Percentiles rank a stretch among this genome's conserved stretches.
These are phyloP conservation scores for Clinocottus analis DNA, from an alignment of 2,113 vertebrate genomes.

Conservation along the genomic window DNA sequence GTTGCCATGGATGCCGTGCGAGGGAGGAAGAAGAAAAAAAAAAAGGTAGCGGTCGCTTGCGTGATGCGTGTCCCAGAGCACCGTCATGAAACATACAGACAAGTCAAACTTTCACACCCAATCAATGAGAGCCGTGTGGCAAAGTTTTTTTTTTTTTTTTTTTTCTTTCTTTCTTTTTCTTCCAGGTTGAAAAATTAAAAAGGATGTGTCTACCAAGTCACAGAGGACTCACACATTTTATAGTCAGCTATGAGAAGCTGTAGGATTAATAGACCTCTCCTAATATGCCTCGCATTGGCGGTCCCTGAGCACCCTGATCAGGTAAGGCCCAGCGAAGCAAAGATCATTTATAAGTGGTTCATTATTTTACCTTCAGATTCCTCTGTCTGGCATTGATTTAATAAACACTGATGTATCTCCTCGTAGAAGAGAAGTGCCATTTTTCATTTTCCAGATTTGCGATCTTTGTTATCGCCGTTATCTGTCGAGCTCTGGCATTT, in stretches of 20 bases:
- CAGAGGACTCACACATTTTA: conserved; percentile 83
- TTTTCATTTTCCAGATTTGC: conserved; percentile 81
- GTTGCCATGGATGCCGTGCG: conserved; percentile 80
- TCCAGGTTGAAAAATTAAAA: conserved; percentile 81
- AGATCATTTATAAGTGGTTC: conserved; percentile 94
- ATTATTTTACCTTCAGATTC: conserved; percentile 93
- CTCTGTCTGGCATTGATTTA: conserved; percentile 90
- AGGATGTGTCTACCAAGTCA: conserved; percentile 80
- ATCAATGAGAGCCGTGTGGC: conserved; percentile 78
- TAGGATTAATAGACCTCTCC: conserved; percentile 84
- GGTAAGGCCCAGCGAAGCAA: conserved; percentile 86
- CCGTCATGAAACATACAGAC: conserved; percentile 79
- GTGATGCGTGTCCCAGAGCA: conserved; percentile 71
- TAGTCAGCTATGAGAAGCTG: conserved; percentile 82
- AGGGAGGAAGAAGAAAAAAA: no score
- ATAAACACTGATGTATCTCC: conserved; percentile 89
- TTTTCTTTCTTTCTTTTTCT: conserved; percentile 32
- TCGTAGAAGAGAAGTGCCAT: conserved; percentile 79
- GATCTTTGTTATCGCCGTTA: conserved; percentile 81
- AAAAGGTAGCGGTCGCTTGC: conserved; percentile 68
- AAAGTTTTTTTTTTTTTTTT: conserved; percentile 47
- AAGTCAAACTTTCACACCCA: conserved; percentile 82
- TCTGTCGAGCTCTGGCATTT: conserved; percentile 79
- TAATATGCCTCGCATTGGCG: conserved; percentile 81
- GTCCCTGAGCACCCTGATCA: conserved; percentile 82